phyloP scores from a whole-genome alignment of 2,113 vertebrate genomes.

The Caretta caretta region DNA sequence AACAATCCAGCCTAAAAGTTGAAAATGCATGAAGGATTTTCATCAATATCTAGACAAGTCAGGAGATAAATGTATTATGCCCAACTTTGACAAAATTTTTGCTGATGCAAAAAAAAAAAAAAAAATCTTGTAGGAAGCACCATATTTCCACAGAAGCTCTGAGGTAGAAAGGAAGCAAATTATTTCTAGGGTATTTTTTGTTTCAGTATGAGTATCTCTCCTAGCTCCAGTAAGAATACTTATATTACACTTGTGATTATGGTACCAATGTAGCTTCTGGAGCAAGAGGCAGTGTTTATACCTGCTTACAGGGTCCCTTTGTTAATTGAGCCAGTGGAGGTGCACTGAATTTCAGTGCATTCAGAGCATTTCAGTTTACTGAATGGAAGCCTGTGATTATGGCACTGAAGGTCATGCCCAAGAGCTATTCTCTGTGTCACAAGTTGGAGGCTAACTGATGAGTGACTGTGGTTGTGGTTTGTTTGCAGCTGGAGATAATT shows the following conservation, averaged over 20 bases:
- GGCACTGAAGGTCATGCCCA: background rate
- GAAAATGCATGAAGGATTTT: background rate
- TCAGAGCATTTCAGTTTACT: background rate
- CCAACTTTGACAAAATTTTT: background rate
- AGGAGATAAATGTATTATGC: background rate
- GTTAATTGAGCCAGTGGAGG: fast-evolving
- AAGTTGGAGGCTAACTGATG: background rate
- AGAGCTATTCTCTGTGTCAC: background rate
- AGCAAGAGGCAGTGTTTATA: background rate
- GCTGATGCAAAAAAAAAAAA: background rate
- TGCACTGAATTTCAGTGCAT: background rate
- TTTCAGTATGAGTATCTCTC: background rate
- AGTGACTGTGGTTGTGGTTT: background rate
- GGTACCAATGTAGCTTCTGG: fast-evolving
- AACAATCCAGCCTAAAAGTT: background rate
- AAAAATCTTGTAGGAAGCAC: background rate
- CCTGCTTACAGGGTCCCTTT: background rate
- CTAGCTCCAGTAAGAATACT: background rate
- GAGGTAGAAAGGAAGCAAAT: background rate
- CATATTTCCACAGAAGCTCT: background rate
- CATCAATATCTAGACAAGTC: background rate
- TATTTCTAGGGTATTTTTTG: background rate
- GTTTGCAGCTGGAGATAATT: background rate
- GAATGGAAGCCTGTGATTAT: fast-evolving
- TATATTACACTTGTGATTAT: fast-evolving